Conservation (phyloP, 2,113 vertebrate genomes). For the Bufo gargarizans region DNA sequence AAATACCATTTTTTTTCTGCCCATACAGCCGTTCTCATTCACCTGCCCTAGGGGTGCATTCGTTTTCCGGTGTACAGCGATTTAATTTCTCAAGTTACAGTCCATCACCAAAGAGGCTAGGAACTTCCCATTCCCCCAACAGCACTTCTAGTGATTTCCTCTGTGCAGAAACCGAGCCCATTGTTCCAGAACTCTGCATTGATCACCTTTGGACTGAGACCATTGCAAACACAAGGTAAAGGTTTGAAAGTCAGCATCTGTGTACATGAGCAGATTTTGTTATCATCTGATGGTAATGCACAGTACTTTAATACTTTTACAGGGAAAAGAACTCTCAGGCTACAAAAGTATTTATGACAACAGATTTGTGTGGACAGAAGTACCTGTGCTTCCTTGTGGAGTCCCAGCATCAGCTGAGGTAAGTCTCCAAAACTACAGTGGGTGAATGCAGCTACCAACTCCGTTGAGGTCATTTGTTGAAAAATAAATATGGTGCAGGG, state of each 20-base stretch:
- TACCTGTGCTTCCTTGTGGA: constrained; percentile 95
- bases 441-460: not conserved
- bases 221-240: constrained; percentile 74
- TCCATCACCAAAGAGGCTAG: constrained; percentile 80
- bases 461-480: too few relatives aligned
- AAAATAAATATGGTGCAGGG: too few relatives aligned
- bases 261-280: not conserved
- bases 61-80: constrained; percentile 86
- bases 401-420: constrained; percentile 93
- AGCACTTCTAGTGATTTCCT: constrained; percentile 79
- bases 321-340: constrained; percentile 95
- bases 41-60: constrained; percentile 89
- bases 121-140: constrained; percentile 80
- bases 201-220: constrained; percentile 95
- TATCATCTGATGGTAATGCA: not conserved
- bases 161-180: constrained; percentile 85
- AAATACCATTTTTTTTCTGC: not conserved
- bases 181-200: constrained; percentile 91
- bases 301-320: not conserved
- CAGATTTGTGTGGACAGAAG: constrained; percentile 91
- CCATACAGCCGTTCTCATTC: constrained; percentile 91
- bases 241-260: not conserved
- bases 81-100: constrained; percentile 87
- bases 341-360: constrained; percentile 92
- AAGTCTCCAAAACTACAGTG: constrained; percentile 43